Percentiles rank a stretch among this genome's conserved stretches.
phyloP scores from a whole-genome alignment of 2,113 vertebrate genomes.

The Takifugu bimaculatus region DNA sequence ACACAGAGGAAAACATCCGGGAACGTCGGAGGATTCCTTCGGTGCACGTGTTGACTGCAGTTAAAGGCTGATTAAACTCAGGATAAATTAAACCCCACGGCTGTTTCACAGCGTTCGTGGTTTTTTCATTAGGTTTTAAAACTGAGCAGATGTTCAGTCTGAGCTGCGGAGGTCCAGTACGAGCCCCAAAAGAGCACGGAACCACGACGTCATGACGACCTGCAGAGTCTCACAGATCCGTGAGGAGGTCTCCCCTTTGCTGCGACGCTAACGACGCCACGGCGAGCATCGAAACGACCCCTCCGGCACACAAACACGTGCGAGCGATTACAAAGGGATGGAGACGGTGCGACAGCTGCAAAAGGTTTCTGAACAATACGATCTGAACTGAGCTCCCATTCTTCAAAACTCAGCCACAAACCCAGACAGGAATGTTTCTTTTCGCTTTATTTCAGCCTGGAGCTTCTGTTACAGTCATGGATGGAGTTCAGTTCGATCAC shows the following conservation, averaged over 20 bases:
- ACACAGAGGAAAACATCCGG: not conserved
- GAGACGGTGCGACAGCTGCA: not conserved
- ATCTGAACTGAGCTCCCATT: not conserved
- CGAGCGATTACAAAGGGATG: slow-evolving; percentile 10
- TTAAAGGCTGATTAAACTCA: not conserved
- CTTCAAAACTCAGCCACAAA: not conserved
- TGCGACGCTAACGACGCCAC: no score
- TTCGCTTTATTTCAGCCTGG: no score
- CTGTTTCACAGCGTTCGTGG: not conserved
- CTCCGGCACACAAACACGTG: slow-evolving; percentile 6
- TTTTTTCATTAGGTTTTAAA: not conserved
- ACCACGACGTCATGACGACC: no score
- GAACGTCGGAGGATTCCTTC: not conserved
- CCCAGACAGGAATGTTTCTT: no score
- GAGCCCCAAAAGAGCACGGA: not conserved
- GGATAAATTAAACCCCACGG: not conserved
- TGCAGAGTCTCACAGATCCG: no score
- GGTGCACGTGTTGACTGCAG: not conserved
- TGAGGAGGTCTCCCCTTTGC: no score
- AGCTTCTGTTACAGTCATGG: no score
- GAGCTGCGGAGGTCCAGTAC: not conserved
- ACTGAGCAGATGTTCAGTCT: not conserved
- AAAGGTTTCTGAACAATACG: not conserved
- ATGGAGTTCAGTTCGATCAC: no score
- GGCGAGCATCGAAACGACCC: no score